Conservation (phyloP, 23 tunicate genomes). For the Ciona savignyi region DNA sequence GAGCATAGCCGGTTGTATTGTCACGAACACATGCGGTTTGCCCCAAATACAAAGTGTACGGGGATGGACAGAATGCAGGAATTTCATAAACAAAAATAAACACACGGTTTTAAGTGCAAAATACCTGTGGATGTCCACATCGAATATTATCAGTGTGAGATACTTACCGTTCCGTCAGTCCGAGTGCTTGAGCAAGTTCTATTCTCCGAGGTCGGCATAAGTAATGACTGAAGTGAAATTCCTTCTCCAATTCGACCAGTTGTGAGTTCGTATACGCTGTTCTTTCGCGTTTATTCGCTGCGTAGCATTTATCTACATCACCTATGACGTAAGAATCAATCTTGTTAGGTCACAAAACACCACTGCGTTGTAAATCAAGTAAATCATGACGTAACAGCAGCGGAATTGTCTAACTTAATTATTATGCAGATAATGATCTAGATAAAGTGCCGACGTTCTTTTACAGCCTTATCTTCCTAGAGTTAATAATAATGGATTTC, state of each 20-base stretch:
- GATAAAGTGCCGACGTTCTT: neutral
- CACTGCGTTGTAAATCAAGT: neutral
- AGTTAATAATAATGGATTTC: neutral
- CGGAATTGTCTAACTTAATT: neutral
- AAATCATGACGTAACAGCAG: neutral
- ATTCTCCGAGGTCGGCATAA: conserved; percentile 84
- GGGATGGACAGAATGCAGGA: too few species aligned
- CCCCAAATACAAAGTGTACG: too few species aligned
- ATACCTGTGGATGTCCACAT: too few species aligned
- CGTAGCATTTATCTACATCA: conserved; percentile 37
- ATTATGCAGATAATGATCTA: neutral
- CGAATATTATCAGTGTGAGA: too few species aligned
- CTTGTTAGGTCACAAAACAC: neutral
- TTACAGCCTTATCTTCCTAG: neutral
- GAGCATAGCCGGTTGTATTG: too few species aligned
- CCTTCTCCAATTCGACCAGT: conserved; percentile 88
- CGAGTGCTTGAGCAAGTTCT: conserved; percentile 69
- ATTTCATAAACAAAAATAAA: too few species aligned
- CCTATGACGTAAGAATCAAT: conserved; percentile 23
- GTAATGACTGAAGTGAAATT: conserved; percentile 89
- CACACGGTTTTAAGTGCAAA: too few species aligned
- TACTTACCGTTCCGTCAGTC: conserved; percentile 71
- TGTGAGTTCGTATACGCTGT: conserved; percentile 95
- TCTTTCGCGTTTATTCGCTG: conserved; percentile 70
- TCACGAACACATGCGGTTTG: too few species aligned